Evolutionary conservation across 2,888 invertebrate species (phyloP), one percentile per base, ranked within the genome.

Genomic region (Tetheella fluctuosa): DNA sequence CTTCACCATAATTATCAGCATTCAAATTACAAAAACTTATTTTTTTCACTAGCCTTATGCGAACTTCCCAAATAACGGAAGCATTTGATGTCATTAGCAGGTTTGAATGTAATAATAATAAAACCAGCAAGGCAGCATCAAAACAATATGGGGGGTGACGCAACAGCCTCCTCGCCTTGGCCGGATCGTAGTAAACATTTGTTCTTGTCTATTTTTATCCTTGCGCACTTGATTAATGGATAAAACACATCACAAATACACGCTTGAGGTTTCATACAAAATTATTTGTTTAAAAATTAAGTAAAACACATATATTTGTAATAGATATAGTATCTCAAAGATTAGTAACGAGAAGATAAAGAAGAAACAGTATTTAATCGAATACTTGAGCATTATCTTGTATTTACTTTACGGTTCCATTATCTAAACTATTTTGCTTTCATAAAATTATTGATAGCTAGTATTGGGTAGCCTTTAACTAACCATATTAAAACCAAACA

Each of bases 141-240:
- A 28, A 54, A 55, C 39, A 42, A 42, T 28, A n/a, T 34, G 52
- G 39, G 54, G 25, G 63, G 58, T 69, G 67, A 71, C 68, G 74
- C 71, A 72, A 74, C 74, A 79, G 74, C 79, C 80, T 81, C 71
- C 62, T 72, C 61, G 68, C 81, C 82, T 81, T 80, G 80, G 48
- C 48, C 48, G 20, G 48, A 72, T 59, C 61, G 64, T 62, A 60
- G 70, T 75, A 78, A 77, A 81, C 77, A 76, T 69, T 59, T 54
- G 17, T 25, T 30, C 48, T 25, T 54, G 70, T 72, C 80, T 84
- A 85, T 85, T 81, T 81, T 74, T 83, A 83, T 76, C 72, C 71
- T 71, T 68, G 48, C n/a, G 67, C 77, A 75, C 77, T 81, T 83
- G 80, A 84, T 83, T 70, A 73, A 70, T 69, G 75, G 58, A 48